Evolutionary conservation across 2,888 invertebrate genomes (phyloP), one percentile per base, ranked within the genome.

Genomic region (Eilema caniola): DNA sequence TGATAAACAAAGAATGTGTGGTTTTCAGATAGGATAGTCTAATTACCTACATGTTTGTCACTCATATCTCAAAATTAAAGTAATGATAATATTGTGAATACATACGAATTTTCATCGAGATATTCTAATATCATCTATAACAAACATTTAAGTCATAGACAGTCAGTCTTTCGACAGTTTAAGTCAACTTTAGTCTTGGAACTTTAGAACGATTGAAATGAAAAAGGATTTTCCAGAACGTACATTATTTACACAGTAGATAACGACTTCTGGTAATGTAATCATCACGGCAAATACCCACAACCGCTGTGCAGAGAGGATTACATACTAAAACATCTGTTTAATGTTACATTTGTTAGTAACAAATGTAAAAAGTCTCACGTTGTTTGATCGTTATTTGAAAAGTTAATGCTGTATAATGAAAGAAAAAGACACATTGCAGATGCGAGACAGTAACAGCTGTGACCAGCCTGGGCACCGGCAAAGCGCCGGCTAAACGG

Each of bases 301-400:
- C 71, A 68, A 73, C 78, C 73, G 72, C 65, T 62, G 74, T 73
- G 66, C 74, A 72, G 75, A 69, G 67, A 70, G 73, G 77, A 71
- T 70, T 78, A 75, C 72, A 74, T 72, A 77, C 65, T 73, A 83
- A 81, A 87, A 86, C 88, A 88, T 88, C 88, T 88, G 89, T 78
- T 86, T 82, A 79, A 31, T 33, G 77, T 63, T 63, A 70, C 69
- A 64, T 53, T 65, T 31, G 65, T n/a, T 33, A 56, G 60, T 71
- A 65, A 70, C 67, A 41, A 67, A n/a, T 62, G 65, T 25, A 60
- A 67, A 66, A 76, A 60, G 10, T 33, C n/a, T 33, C 12, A 16
- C 31, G 23, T 20, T 10, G 10, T 37, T 57, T 56, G 33, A 25
- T 53, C 20, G 24, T 28, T 53, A n/a, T 57, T 23, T 56, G 31